Evolutionary conservation across 1,140 invertebrate genomes (phyloP), one percentile per base, ranked within the genome.

Genomic region (Anastatus disparis): DNA sequence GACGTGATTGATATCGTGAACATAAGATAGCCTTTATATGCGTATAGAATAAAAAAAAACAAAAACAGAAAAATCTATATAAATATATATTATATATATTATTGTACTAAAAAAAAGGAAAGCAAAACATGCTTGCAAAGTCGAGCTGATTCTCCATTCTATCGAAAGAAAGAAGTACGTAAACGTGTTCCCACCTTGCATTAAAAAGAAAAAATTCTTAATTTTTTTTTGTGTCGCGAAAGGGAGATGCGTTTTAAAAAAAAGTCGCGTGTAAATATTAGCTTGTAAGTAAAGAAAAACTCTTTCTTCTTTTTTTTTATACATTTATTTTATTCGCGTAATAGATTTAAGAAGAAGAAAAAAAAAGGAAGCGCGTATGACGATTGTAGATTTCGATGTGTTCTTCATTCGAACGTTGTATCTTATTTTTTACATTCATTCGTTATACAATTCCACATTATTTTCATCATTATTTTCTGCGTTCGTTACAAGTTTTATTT

Each of bases 1-100:
- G 74, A 73, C 71, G 72, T 76, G 73, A 74, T 74, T 76, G 73
- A 69, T 70, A 64, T 64, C 50, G 46, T 76, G 71, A 73, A 55
- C n/a, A n/a, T 44, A 70, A 59, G 38, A 71, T 71, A 71, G 62
- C 70, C 61, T 65, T 71, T 71, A 65, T 24, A 59, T 35, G 29
- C 42, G 29, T 35, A 48, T 67, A 58, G 31, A 46, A 48, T 48
- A n/a, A 26, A 58, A 48, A 56, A 9, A 40, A 48, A 15, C n/a
- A 56, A 52, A 61, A 40, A 69, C 38, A 61, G 24, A 61, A 17
- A 44, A 20, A 55, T 70, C 13, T 61, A 61, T 63, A 58, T 15
- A 48, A 2, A 59, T 42, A 64, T 65, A 65, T 55, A 31, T 55
- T 31, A 55, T 59, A 59, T 59, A 65, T 53, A 55, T 65, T 55